These are phyloP conservation scores for Lepidurus couesii DNA, from an alignment of 1,140 invertebrate genomes.

Conservation along the genomic window DNA sequence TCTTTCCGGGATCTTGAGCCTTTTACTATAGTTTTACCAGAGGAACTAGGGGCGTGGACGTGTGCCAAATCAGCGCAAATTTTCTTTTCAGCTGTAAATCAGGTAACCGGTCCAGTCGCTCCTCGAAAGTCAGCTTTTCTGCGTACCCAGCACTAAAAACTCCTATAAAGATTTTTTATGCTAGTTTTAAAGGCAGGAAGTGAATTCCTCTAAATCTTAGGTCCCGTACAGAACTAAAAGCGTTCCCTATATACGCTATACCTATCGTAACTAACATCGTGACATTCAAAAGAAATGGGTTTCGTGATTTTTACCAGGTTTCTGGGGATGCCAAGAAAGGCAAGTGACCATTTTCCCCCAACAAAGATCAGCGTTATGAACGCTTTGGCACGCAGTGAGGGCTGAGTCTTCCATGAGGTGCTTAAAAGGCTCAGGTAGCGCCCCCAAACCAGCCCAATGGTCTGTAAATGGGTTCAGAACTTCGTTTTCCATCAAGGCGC, in stretches of 20 bases:
- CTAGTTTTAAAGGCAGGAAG: too few relatives aligned
- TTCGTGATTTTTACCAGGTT: conserved; percentile 11
- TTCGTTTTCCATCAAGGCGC: conserved; percentile 26
- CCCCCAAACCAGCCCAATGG: not conserved
- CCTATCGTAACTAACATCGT: too few relatives aligned
- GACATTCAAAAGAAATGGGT: not conserved
- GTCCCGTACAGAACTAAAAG: too few relatives aligned
- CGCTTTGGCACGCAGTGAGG: conserved; percentile 23
- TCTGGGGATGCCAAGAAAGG: conserved; percentile 30
- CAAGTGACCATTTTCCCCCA: conserved; percentile 29
- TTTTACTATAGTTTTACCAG: not conserved
- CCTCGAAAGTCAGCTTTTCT: conserved; percentile 25
- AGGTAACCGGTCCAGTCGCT: not conserved
- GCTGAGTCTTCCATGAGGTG: not conserved
- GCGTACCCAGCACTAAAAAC: conserved; percentile 30
- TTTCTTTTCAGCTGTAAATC: conserved; percentile 11
- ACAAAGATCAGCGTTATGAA: conserved; percentile 30
- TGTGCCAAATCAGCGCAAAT: not conserved
- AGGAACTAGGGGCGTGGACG: conserved; percentile 5
- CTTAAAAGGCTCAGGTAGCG: conserved; percentile 7
- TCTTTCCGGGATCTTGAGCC: not conserved
- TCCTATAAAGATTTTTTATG: not conserved
- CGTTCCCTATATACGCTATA: too few relatives aligned
- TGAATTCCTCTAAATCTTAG: too few relatives aligned
- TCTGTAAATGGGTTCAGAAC: conserved; percentile 32